Base-by-base conservation (phyloP, 2,113 vertebrate genomes). In the Ctenodactylus gundi region DNA sequence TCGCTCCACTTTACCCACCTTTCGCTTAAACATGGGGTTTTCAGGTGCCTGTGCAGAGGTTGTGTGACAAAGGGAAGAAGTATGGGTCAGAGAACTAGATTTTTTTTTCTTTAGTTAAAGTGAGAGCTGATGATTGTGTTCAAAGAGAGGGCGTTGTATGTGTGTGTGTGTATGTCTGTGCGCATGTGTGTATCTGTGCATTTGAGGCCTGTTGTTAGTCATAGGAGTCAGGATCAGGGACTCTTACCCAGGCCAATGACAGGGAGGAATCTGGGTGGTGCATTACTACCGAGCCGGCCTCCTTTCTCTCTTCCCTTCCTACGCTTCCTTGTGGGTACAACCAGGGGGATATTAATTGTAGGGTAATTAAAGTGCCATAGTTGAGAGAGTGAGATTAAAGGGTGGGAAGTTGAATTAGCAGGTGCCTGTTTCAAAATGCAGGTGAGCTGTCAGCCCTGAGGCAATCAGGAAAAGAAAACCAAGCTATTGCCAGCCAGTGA, bases 321-420 rank as follows among this genome's bases (percentile, higher is more conserved):
- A 57, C 21, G 36, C 13, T 44, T 64, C 46, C 25, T 13, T 62
- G 68, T 9, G 51, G 77, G 67, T 72, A 68, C 70, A 73, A n/a
- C 18, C 25, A 90, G 60, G 25, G 90, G 39, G 46, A 53, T 85
- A 83, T 82, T 96, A 93, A 88, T 73, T 68, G n/a, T 67, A 85
- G 96, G 77, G 18, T 64, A 88, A 88, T 92, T 75, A 72, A 95
- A 93, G 93, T 75, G 44, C 72, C 23, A 6, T 53, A 27, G 75
- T 81, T 93, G 17, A 86, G 90, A 92, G 36, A 55, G 57, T 85
- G 83, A 96, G 89, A 96, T 96, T 67, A 96, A 95, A 96, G 68
- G 75, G 53, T 81, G 65, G 55, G n/a, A 64, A 80, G 51, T 2
- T 5, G 39, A 62, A 89, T 95, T 84, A 93, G 76, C 84, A 96